These are phyloP conservation scores for Scleropages formosus DNA, from an alignment of 2,797 vertebrate species.

Conservation along the genomic window DNA sequence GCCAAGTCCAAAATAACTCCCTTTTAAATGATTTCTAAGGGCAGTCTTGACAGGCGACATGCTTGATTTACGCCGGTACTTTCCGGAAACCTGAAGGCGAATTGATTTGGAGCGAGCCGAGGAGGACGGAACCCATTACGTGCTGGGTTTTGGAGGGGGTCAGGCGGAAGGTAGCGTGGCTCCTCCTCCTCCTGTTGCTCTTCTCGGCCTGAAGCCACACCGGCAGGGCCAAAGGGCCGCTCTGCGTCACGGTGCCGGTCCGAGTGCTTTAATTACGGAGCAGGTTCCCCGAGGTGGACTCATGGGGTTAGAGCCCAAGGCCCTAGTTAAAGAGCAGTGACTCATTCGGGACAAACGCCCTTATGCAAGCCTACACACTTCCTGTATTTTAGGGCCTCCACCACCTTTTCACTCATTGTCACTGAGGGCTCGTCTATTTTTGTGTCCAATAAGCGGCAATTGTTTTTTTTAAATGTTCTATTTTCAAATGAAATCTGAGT, in stretches of 20 bases:
- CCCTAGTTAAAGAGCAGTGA: background rate
- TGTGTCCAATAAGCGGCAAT: constrained; percentile 8
- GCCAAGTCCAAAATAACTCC: too few relatives aligned
- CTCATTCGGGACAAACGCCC: background rate
- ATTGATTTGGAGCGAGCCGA: background rate
- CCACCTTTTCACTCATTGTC: too few relatives aligned
- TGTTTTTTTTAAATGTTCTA: background rate
- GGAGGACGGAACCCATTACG: background rate
- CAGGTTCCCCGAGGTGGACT: too few relatives aligned
- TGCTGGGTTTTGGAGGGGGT: background rate
- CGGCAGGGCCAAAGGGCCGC: background rate
- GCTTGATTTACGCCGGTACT: too few relatives aligned
- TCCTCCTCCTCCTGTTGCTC: too few relatives aligned
- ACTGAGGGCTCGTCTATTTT: background rate
- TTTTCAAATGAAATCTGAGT: too few relatives aligned
- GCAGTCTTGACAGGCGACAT: background rate
- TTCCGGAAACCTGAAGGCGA: background rate
- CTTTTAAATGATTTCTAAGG: constrained; percentile 2
- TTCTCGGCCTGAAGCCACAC: too few relatives aligned
- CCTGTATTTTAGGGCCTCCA: background rate
- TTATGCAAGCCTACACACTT: background rate
- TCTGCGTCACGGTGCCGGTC: too few relatives aligned
- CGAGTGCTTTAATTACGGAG: too few relatives aligned
- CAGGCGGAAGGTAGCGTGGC: too few relatives aligned
- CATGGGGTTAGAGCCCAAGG: background rate